A percentile compares a stretch with the other conserved stretches of the same genome.
Conservation (phyloP, 2,888 invertebrate species). For the Ophion costatus region DNA sequence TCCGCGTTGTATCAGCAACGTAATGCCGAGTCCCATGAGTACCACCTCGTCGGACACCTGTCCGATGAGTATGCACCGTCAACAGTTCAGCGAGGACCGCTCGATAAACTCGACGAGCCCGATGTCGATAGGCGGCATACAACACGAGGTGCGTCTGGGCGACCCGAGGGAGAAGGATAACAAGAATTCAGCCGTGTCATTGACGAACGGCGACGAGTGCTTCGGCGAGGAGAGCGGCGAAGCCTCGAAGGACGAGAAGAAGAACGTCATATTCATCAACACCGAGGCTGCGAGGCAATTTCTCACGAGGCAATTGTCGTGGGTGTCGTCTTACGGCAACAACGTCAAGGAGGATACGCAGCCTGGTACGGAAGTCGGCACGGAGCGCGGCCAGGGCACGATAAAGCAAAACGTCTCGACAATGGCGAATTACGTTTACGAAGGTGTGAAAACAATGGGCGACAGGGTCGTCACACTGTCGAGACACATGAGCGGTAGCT, state of each 20-base stretch:
- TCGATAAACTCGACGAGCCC: constrained; percentile 86
- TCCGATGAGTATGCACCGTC: constrained; percentile 86
- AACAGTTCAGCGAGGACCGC: constrained; percentile 86
- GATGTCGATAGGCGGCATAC: constrained; percentile 83
- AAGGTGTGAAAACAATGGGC: constrained; percentile 90
- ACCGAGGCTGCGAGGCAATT: constrained; percentile 92
- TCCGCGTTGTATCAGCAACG: constrained; percentile 85
- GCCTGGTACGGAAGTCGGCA: constrained; percentile 88
- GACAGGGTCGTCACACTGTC: constrained; percentile 90
- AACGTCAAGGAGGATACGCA: constrained; percentile 88
- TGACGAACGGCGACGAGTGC: constrained; percentile 68
- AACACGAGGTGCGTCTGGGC: constrained; percentile 81
- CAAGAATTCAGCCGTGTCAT: constrained; percentile 27
- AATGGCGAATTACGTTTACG: constrained; percentile 89
- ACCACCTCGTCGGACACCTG: constrained; percentile 88
- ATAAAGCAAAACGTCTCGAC: constrained; percentile 91
- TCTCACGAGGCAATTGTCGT: constrained; percentile 89
- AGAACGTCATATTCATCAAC: constrained; percentile 90
- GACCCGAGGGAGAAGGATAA: constrained; percentile 62
- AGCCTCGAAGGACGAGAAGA: constrained; percentile 82
- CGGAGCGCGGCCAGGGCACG: constrained; percentile 83
- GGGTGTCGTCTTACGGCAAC: constrained; percentile 86
- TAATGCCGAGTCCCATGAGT: constrained; percentile 77
- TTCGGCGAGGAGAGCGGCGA: constrained; percentile 63
- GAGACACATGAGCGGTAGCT: constrained; percentile 90